Conservation (phyloP, 2,888 invertebrate genomes). For the Sycophila texana region DNA sequence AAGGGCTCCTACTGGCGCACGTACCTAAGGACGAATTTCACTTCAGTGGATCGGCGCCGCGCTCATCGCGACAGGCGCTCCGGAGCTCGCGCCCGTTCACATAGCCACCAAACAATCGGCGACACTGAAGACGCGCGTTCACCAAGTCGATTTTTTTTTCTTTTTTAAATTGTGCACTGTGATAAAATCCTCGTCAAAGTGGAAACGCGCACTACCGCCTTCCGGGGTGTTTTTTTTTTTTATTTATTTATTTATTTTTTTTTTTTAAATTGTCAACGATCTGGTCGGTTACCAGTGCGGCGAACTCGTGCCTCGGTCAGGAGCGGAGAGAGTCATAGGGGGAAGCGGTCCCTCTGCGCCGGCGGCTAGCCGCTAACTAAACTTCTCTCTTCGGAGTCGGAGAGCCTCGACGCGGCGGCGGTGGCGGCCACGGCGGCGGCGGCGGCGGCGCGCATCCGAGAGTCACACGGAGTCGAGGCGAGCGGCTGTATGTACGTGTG, state of each 20-base stretch:
- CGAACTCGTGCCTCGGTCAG: not conserved
- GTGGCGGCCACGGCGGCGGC: conserved; percentile 1
- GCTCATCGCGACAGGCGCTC: no score
- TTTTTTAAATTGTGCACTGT: no score
- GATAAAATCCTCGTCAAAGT: not conserved
- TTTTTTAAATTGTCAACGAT: not conserved
- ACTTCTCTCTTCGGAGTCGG: conserved; percentile 63
- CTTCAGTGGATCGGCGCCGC: no score
- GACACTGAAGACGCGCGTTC: no score
- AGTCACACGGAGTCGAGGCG: not conserved
- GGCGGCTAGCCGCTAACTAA: conserved; percentile 75
- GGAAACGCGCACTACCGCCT: not conserved
- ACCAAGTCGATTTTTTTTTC: no score
- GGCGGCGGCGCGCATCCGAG: conserved; percentile 2
- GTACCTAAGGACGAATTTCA: no score
- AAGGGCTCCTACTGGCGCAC: no score
- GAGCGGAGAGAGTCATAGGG: conserved; percentile 13
- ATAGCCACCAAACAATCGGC: no score
- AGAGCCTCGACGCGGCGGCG: not conserved
- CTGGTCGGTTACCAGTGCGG: not conserved
- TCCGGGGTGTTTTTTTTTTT: not conserved
- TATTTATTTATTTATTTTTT: no score
- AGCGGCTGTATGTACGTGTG: not conserved
- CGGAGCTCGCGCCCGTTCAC: no score
- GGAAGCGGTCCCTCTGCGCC: conserved; percentile 51